Conservation (phyloP, 2,797 vertebrate genomes). For the Vespertilio murinus region DNA sequence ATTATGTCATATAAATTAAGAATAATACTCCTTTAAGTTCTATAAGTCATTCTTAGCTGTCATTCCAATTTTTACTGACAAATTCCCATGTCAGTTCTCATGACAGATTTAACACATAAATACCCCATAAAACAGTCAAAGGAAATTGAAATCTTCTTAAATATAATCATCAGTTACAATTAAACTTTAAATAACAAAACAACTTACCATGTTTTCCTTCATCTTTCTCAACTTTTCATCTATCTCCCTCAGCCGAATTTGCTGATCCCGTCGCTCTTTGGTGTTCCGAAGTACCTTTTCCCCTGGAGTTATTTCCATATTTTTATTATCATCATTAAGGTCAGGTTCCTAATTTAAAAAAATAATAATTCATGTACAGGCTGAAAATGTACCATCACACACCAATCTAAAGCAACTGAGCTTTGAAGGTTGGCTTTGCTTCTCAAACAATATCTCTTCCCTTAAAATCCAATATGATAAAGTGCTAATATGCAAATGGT, state of each 20-base stretch:
- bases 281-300: conserved; percentile 89
- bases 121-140: conserved; percentile 1
- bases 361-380: background rate
- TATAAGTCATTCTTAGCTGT: conserved; percentile 26
- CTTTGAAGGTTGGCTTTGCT: background rate
- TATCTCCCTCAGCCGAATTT: conserved; percentile 91
- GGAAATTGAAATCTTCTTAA: background rate
- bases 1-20: background rate
- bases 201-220: conserved; percentile 78
- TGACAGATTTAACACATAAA: background rate
- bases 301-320: conserved; percentile 85
- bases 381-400: background rate
- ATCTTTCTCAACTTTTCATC: conserved; percentile 91
- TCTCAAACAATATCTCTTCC: background rate
- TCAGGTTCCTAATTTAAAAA: conserved; percentile 76
- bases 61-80: conserved; percentile 43
- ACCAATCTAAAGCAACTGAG: background rate
- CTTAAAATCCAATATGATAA: background rate
- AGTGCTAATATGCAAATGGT: too few species aligned
- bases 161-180: background rate
- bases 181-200: background rate
- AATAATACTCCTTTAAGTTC: background rate
- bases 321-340: conserved; percentile 81
- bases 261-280: conserved; percentile 89
- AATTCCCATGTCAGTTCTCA: background rate